These are phyloP conservation scores for Microhierax caerulescens DNA, from an alignment of 2,797 vertebrate genomes.

Conservation along the genomic window DNA sequence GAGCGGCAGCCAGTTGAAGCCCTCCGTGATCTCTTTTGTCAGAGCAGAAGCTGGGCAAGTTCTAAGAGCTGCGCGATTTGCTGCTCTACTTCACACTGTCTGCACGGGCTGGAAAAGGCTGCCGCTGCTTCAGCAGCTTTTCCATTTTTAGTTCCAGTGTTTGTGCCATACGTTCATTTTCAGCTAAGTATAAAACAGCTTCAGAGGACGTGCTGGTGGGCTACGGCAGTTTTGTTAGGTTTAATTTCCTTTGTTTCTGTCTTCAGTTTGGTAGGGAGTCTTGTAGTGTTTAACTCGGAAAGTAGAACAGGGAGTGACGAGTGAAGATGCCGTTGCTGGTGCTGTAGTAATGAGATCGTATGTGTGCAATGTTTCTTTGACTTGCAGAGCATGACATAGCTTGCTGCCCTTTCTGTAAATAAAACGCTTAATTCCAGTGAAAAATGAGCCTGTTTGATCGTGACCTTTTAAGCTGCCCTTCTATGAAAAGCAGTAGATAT, in stretches of 20 bases:
- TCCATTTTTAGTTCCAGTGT: not conserved
- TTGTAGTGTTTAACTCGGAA: not conserved
- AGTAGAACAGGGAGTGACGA: not conserved
- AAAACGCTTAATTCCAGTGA: not conserved
- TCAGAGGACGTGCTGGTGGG: not conserved
- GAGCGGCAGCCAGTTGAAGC: not conserved
- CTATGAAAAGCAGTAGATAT: not conserved
- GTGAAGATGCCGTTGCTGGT: not conserved
- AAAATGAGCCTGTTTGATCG: not conserved
- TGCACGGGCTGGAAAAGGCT: not conserved
- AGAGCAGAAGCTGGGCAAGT: not conserved
- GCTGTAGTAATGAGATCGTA: not conserved
- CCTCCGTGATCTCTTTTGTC: not conserved
- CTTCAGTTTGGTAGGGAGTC: not conserved
- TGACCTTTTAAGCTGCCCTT: not conserved
- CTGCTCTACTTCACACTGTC: conserved; percentile 35
- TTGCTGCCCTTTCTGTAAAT: not conserved
- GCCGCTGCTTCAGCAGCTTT: not conserved
- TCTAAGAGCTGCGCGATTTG: not conserved
- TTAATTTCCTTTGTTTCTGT: not conserved
- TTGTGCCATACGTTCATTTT: not conserved
- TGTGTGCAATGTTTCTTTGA: not conserved
- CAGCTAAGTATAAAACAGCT: not conserved
- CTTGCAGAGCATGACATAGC: not conserved
- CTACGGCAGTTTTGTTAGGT: not conserved